A percentile compares a stretch with the other conserved stretches of the same genome.
phyloP scores from a whole-genome alignment of 1,140 invertebrate genomes.

The Cyclargus thomasi region DNA sequence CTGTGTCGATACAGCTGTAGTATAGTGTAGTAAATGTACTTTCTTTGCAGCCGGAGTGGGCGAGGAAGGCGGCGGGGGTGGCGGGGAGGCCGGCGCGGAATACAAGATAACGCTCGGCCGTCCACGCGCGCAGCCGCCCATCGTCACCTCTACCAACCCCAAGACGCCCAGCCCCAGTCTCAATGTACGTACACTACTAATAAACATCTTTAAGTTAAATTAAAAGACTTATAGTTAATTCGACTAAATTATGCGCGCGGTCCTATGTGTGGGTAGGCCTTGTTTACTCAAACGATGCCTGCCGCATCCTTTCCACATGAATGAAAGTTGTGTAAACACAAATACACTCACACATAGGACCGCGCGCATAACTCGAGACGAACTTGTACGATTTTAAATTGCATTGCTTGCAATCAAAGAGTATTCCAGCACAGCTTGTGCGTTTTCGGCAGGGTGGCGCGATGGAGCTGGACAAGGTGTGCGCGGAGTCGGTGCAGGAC shows the following conservation, averaged over 20 bases:
- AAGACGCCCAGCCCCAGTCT: slow-evolving; percentile 86
- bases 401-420: neutral
- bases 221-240: no score
- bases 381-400: no score
- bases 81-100: slow-evolving; percentile 34
- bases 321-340: no score
- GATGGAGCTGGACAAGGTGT: slow-evolving; percentile 84
- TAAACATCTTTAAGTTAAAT: neutral
- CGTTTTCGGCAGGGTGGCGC: slow-evolving; percentile 44
- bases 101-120: slow-evolving; percentile 70
- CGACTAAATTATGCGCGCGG: no score
- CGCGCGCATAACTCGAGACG: no score
- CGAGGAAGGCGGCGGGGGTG: slow-evolving; percentile 20
- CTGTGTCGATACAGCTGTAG: neutral
- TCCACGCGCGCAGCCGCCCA: slow-evolving; percentile 56
- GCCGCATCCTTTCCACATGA: no score
- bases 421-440: neutral
- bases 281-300: no score
- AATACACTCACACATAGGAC: no score
- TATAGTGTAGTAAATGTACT: neutral
- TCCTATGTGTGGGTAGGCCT: no score
- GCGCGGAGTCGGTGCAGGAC: slow-evolving; percentile 88
- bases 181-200: slow-evolving; percentile 49
- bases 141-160: slow-evolving; percentile 86
- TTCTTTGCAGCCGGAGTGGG: slow-evolving; percentile 13